A percentile compares a stretch with the other conserved stretches of the same genome.
Evolutionary conservation across 2,888 invertebrate species (phyloP).

Genomic region (Drosophila peninsularis): DNA sequence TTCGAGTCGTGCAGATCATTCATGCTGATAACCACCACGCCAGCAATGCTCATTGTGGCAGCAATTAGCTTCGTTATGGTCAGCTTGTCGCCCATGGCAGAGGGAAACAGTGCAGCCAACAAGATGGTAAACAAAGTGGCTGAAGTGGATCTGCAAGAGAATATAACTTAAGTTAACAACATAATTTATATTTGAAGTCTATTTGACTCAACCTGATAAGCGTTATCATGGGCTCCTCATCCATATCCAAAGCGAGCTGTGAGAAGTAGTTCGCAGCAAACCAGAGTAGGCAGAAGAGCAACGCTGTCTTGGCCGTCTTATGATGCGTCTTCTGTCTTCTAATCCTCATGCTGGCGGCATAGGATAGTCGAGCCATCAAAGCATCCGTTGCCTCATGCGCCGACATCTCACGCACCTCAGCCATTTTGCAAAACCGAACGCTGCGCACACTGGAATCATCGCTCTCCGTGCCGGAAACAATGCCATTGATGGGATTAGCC

Average conservation of each 20-base stretch:
- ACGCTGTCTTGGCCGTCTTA: constrained; percentile 92
- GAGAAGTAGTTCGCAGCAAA: constrained; percentile 97
- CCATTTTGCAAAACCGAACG: constrained; percentile 95
- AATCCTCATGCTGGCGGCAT: constrained; percentile 94
- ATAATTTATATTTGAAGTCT: neutral
- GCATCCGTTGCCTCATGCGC: constrained; percentile 97
- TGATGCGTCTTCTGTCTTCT: constrained; percentile 87
- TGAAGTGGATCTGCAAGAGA: constrained; percentile 85
- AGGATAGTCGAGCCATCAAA: constrained; percentile 95
- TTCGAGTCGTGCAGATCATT: constrained; percentile 89
- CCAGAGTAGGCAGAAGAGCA: constrained; percentile 96
- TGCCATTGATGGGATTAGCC: constrained; percentile 63
- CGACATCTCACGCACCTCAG: constrained; percentile 94
- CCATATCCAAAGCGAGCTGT: constrained; percentile 93
- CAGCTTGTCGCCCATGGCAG: constrained; percentile 92
- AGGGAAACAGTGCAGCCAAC: constrained; percentile 94
- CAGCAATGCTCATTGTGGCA: constrained; percentile 91
- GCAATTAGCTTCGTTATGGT: constrained; percentile 94
- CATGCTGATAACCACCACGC: constrained; percentile 92
- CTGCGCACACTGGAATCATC: constrained; percentile 94
- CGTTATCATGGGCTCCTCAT: constrained; percentile 94
- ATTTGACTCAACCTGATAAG: constrained; percentile 87
- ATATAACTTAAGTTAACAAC: neutral
- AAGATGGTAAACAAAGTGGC: constrained; percentile 95
- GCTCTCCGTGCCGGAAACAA: constrained; percentile 90